A percentile compares a stretch with the other conserved stretches of the same genome.
Evolutionary conservation across 2,888 invertebrate genomes (phyloP).

Genomic region (Andrena haemorrhoa): DNA sequence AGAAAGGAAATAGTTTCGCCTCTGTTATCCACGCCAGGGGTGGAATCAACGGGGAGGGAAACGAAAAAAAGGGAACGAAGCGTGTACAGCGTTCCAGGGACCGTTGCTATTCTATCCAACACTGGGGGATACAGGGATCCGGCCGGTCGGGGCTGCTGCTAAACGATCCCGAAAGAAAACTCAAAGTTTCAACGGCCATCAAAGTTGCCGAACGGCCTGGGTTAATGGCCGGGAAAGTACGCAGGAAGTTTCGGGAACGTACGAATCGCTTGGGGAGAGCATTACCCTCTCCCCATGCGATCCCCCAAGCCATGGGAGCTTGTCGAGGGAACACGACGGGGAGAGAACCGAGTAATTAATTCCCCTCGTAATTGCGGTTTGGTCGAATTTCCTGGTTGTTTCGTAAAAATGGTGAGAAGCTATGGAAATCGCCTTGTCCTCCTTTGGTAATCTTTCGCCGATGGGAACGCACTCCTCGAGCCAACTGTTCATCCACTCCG

Average conservation of each 20-base stretch:
- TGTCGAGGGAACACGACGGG: conserved; percentile 4
- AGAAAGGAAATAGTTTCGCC: conserved; percentile 54
- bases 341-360: conserved; percentile 39
- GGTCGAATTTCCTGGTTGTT: conserved; percentile 16
- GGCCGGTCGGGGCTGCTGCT: conserved; percentile 1
- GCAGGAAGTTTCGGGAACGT: conserved; percentile 56
- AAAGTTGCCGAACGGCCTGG: conserved; percentile 53
- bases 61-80: conserved; percentile 30
- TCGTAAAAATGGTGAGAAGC: neutral
- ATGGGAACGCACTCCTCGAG: neutral
- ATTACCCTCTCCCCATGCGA: neutral
- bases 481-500: neutral
- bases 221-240: conserved; percentile 60
- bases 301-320: conserved; percentile 16
- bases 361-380: neutral
- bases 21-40: conserved; percentile 28
- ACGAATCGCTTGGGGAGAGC: conserved; percentile 53
- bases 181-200: conserved; percentile 59
- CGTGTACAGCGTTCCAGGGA: conserved; percentile 5
- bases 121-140: conserved; percentile 34
- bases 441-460: neutral
- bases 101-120: conserved; percentile 28
- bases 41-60: neutral
- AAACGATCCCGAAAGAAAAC: conserved; percentile 64
- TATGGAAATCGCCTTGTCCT: neutral